Conservation (phyloP, 2,113 vertebrate species). For the Engraulis encrasicolus region DNA sequence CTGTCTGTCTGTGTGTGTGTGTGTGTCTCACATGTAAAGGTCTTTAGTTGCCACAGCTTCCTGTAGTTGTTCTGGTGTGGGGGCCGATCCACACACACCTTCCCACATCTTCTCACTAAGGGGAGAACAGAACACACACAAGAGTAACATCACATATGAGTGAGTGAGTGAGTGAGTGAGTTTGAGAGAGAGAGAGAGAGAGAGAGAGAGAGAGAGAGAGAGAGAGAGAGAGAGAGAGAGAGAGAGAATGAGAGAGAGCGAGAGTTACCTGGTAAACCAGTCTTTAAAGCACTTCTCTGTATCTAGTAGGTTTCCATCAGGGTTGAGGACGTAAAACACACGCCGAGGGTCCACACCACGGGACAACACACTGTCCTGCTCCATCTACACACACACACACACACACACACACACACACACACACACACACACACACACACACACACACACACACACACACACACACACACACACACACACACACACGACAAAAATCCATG, state of each 20-base stretch:
- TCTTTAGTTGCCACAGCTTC: slow-evolving; percentile 81
- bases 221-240: not conserved
- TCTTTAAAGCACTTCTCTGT: slow-evolving; percentile 83
- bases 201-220: slow-evolving; percentile 28
- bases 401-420: not conserved
- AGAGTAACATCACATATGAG: not conserved
- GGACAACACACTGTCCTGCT: slow-evolving; percentile 70
- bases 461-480: no score
- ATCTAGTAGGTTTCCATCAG: slow-evolving; percentile 82
- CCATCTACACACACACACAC: slow-evolving; percentile 57
- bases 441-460: not conserved
- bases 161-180: not conserved
- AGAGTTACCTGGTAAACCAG: slow-evolving; percentile 84
- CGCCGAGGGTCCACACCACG: slow-evolving; percentile 76
- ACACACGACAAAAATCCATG: not conserved
- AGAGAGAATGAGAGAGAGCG: not conserved
- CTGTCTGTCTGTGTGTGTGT: not conserved
- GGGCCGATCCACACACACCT: slow-evolving; percentile 80
- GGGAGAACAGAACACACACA: slow-evolving; percentile 28
- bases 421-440: not conserved
- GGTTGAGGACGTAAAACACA: slow-evolving; percentile 88
- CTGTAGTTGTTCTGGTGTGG: slow-evolving; percentile 75
- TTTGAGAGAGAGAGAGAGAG: no score
- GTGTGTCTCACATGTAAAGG: slow-evolving; percentile 86
- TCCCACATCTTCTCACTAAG: slow-evolving; percentile 80